Percentiles rank a stretch among this genome's conserved stretches.
phyloP scores from a whole-genome alignment of 2,113 vertebrate species.

The Pholis gunnellus region DNA sequence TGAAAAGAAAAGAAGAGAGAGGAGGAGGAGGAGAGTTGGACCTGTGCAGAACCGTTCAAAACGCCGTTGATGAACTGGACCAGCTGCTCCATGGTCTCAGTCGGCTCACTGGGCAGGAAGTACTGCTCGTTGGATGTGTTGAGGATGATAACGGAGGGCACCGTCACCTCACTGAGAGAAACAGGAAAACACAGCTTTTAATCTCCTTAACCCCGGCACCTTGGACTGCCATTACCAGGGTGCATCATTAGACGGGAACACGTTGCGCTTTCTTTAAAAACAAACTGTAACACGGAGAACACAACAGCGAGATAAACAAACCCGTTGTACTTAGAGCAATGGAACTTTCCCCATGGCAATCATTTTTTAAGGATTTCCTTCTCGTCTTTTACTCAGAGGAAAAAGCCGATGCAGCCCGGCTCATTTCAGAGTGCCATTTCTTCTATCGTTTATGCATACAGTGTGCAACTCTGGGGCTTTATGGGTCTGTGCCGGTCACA shows the following conservation, averaged over 20 bases:
- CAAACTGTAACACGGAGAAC: conserved; percentile 53
- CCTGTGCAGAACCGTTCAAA: conserved; percentile 92
- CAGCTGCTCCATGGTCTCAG: conserved; percentile 90
- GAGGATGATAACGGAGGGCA: conserved; percentile 94
- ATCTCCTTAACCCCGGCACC: conserved; percentile 42
- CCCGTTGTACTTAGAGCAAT: conserved; percentile 46
- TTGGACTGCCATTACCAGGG: conserved; percentile 52
- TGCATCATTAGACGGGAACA: conserved; percentile 57
- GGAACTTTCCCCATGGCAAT: conserved; percentile 56
- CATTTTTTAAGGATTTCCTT: conserved; percentile 25
- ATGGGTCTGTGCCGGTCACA: conserved; percentile 47
- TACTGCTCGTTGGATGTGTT: conserved; percentile 99
- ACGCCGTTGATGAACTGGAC: conserved; percentile 93
- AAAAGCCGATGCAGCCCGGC: conserved; percentile 33
- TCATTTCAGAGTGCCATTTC: conserved; percentile 47
- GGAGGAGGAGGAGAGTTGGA: conserved; percentile 69
- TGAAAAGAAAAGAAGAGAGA: conserved; percentile 31
- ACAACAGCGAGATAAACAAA: conserved; percentile 60
- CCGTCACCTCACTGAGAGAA: conserved; percentile 88
- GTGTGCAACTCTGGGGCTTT: conserved; percentile 52
- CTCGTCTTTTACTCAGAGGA: not conserved
- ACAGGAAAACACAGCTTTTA: conserved; percentile 52
- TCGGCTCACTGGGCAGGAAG: conserved; percentile 89
- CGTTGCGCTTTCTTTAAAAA: conserved; percentile 51
- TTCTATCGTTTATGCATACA: conserved; percentile 68